Conservation (phyloP, 2,888 invertebrate genomes). For the Melieria omissa region DNA sequence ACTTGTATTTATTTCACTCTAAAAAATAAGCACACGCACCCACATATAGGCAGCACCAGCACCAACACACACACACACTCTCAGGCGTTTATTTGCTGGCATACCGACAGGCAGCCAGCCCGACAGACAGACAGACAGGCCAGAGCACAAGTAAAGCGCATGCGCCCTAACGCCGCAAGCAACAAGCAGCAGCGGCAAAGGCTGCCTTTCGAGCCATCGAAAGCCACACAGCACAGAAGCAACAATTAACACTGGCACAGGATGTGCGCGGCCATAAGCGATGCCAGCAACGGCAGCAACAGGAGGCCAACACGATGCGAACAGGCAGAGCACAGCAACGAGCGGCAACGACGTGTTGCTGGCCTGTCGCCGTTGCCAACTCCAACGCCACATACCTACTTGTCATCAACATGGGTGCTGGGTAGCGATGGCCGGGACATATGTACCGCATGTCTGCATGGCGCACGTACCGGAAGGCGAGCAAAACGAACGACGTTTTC, state of each 20-base stretch:
- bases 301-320: not conserved
- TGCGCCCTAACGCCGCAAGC: slow-evolving; percentile 26
- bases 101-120: no score
- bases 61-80: not conserved
- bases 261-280: slow-evolving; percentile 10
- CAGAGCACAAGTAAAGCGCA: slow-evolving; percentile 14
- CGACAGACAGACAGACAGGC: not conserved
- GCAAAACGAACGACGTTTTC: not conserved
- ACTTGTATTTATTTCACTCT: slow-evolving; percentile 15
- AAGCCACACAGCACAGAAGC: slow-evolving; percentile 29
- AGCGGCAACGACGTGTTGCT: not conserved
- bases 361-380: slow-evolving; percentile 18
- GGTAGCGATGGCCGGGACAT: not conserved
- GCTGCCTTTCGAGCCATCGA: not conserved
- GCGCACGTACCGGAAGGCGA: slow-evolving; percentile 14
- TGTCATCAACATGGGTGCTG: slow-evolving; percentile 17
- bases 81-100: not conserved
- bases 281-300: no score
- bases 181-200: slow-evolving; percentile 33
- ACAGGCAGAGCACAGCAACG: not conserved
- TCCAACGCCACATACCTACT: slow-evolving; percentile 34
- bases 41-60: slow-evolving; percentile 7
- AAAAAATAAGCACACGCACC: slow-evolving; percentile 20
- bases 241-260: slow-evolving; percentile 37
- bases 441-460: not conserved